Evolutionary conservation across 2,113 vertebrate genomes (phyloP).

Genomic region (Gorsachius goisagi): DNA sequence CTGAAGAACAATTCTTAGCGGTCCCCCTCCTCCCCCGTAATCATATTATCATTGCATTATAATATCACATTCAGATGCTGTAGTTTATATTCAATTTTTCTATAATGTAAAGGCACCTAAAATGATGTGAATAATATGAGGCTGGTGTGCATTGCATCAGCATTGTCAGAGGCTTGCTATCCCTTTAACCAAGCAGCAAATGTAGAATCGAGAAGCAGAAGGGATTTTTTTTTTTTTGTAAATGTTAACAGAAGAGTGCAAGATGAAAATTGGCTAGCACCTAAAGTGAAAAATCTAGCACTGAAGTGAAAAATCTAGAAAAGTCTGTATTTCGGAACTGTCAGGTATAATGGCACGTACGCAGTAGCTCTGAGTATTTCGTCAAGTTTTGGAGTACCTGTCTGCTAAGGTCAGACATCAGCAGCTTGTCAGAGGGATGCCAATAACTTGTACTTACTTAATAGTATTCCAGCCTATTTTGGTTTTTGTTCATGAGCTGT

Average conservation of each 20-base stretch:
- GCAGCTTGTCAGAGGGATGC: neutral
- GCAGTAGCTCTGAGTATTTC: neutral
- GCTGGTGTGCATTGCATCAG: neutral
- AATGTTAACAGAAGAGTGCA: neutral
- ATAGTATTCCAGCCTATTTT: neutral
- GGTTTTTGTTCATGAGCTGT: neutral
- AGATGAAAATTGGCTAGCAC: neutral
- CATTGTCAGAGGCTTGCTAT: neutral
- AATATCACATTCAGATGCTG: neutral
- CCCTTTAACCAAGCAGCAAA: neutral
- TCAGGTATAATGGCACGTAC: neutral
- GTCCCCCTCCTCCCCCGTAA: fast-evolving
- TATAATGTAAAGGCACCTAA: neutral
- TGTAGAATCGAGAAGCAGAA: neutral
- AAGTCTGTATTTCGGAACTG: neutral
- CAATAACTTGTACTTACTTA: neutral
- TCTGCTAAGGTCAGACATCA: neutral
- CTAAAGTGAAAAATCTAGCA: neutral
- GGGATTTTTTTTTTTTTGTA: neutral
- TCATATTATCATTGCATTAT: neutral
- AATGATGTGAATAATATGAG: neutral
- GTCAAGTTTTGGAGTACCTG: neutral
- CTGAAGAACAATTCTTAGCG: neutral
- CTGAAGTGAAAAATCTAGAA: neutral
- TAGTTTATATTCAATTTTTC: neutral